A percentile compares a stretch with the other conserved stretches of the same genome.
phyloP scores from a whole-genome alignment of 2,113 vertebrate genomes.

The Syngnathus typhle region DNA sequence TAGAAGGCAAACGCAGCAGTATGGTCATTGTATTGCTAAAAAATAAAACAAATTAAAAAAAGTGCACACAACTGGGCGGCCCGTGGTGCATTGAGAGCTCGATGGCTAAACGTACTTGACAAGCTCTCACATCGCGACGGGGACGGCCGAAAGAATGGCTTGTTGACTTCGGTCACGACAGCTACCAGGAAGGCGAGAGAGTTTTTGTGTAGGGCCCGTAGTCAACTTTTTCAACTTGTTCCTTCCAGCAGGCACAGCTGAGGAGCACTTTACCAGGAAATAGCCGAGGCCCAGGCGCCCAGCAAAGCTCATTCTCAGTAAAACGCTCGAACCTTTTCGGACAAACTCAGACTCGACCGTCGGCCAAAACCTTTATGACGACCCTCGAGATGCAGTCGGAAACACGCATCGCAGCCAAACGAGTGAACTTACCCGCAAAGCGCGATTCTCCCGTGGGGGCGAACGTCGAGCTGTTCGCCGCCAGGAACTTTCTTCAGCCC shows the following conservation, averaged over 20 bases:
- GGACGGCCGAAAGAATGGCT: neutral
- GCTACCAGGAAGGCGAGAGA: neutral
- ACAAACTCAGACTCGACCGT: neutral
- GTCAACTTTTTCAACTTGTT: conserved; percentile 58
- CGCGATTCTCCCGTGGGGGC: conserved; percentile 52
- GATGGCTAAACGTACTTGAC: neutral
- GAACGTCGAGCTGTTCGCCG: conserved; percentile 51
- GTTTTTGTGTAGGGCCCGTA: neutral
- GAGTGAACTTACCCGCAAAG: conserved; percentile 58
- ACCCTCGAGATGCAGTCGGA: neutral
- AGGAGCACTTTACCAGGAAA: conserved; percentile 63
- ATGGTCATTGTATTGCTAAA: neutral
- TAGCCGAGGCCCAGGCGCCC: conserved; percentile 53
- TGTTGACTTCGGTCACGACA: neutral
- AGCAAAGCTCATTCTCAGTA: conserved; percentile 22
- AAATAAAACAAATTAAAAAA: neutral
- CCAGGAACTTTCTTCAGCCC: conserved; percentile 46
- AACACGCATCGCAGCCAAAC: conserved; percentile 14
- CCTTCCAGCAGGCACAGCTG: conserved; percentile 46
- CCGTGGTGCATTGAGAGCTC: neutral
- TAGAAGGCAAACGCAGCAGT: neutral
- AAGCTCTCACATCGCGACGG: neutral
- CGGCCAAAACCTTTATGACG: neutral
- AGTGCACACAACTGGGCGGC: neutral
- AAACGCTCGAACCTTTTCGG: neutral